Evolutionary conservation across 1,140 invertebrate species (phyloP), one percentile per base, ranked within the genome.

Genomic region (Drosophila burlai): DNA sequence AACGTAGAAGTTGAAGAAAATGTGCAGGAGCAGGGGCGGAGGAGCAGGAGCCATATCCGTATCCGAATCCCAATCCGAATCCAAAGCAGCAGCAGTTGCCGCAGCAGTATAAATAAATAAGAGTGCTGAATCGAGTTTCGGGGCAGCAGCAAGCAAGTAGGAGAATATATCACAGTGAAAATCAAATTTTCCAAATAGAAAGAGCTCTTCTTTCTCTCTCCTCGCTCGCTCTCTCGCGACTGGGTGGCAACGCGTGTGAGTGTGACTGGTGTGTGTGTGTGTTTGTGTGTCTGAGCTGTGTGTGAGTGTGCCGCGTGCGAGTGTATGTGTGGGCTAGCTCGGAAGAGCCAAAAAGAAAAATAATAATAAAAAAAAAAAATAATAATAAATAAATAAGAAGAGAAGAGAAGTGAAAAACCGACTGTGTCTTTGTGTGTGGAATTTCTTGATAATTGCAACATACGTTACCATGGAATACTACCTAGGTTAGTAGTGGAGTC

Each of bases 401-500:
- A 46, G 61, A 89, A 69, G 66, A 58, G 66, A 75, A 78, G 71
- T 64, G 34, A 57, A 57, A 57, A 81, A 83, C 74, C 84, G 69
- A 89, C 65, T 81, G 72, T 83, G 83, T 84, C 77, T 87, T 86
- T 80, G 64, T 86, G 61, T 86, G 61, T 65, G 80, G 82, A 86
- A 80, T 90, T 78, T 87, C 84, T 80, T 86, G 69, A 91, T 79
- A 78, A 91, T 83, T 91, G 76, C 87, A 90, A 82, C 82, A 90
- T 86, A 87, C 81, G 87, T 91, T 82, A 90, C 83, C 82, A 91
- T 91, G 86, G 86, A 90, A 90, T 91, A 91, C 84, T 90, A 91
- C 86, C 63, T 91, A 83, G 86, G 86, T 91, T 91, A 80, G 86
- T 91, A 90, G 76, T 81, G 31, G 60, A 83, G 76, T 63, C 68